Evolutionary conservation across 2,113 vertebrate genomes (phyloP).

Genomic region (Orycteropus afer): DNA sequence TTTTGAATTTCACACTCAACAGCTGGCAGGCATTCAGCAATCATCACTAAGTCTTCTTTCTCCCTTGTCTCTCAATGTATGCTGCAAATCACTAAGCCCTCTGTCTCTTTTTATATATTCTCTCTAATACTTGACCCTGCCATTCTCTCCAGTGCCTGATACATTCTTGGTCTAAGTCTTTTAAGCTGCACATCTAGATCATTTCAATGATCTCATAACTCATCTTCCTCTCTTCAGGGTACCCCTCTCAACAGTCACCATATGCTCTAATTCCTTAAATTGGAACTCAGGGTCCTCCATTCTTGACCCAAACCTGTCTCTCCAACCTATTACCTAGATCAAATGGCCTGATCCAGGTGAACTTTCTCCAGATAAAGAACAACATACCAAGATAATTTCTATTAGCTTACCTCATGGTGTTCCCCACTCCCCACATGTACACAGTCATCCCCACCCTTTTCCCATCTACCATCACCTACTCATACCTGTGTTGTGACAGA

Average conservation of each 20-base stretch:
- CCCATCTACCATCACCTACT: not conserved
- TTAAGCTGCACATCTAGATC: not conserved
- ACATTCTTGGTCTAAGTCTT: not conserved
- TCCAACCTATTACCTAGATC: not conserved
- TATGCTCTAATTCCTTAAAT: not conserved
- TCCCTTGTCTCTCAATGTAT: not conserved
- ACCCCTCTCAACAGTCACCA: not conserved
- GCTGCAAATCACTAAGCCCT: not conserved
- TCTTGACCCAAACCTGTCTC: not conserved
- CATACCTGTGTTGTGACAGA: not conserved
- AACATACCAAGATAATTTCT: not conserved
- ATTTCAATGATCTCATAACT: not conserved
- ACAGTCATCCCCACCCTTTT: too few species aligned
- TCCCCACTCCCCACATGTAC: fast-evolving
- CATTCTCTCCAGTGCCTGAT: not conserved
- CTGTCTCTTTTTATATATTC: not conserved
- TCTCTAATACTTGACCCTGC: not conserved
- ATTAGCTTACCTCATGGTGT: too few species aligned
- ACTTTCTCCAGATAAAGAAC: not conserved
- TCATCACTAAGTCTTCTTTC: not conserved
- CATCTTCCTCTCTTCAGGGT: not conserved
- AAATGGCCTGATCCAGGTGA: not conserved
- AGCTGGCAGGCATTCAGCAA: not conserved
- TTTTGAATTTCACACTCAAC: not conserved
- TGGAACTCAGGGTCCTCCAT: not conserved